Evolutionary conservation across 2,113 vertebrate species (phyloP).

Genomic region (Scartelaos histophorus): DNA sequence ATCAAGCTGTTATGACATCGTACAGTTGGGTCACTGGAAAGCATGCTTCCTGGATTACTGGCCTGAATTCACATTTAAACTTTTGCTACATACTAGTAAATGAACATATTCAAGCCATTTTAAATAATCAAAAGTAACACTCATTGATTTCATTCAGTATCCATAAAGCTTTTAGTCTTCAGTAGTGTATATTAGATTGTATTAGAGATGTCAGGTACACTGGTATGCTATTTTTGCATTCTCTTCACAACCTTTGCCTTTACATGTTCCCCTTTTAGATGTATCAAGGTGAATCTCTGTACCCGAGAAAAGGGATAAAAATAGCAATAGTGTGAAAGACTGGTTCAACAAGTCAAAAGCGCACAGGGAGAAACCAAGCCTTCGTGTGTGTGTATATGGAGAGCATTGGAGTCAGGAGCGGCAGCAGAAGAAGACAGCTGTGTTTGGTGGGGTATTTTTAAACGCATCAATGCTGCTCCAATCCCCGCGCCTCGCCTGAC

Average conservation of each 20-base stretch:
- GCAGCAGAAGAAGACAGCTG: slow-evolving; percentile 92
- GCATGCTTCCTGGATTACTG: slow-evolving; percentile 66
- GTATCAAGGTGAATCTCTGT: slow-evolving; percentile 25
- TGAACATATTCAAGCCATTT: slow-evolving; percentile 29
- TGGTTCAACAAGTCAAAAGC: slow-evolving; percentile 54
- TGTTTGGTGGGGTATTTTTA: slow-evolving; percentile 99
- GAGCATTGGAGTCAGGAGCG: slow-evolving; percentile 75
- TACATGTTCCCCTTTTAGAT: slow-evolving; percentile 15
- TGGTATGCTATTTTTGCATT: slow-evolving; percentile 10
- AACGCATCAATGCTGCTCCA: slow-evolving; percentile 98
- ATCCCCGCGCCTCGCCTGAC: slow-evolving; percentile 95
- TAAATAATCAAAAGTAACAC: slow-evolving; percentile 21
- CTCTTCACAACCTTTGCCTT: slow-evolving; percentile 15
- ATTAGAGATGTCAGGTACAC: background rate
- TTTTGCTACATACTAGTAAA: slow-evolving; percentile 24
- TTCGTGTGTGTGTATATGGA: slow-evolving; percentile 70
- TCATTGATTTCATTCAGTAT: slow-evolving; percentile 5
- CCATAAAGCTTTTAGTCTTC: background rate
- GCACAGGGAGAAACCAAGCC: slow-evolving; percentile 45
- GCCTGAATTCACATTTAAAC: slow-evolving; percentile 69
- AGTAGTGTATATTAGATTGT: background rate
- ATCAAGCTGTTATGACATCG: slow-evolving; percentile 59
- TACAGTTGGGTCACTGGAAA: slow-evolving; percentile 60
- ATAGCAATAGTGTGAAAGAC: slow-evolving; percentile 52
- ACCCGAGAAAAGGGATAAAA: slow-evolving; percentile 64